These are phyloP conservation scores for Pandemis corylana DNA, from an alignment of 2,888 invertebrate genomes.

Conservation along the genomic window DNA sequence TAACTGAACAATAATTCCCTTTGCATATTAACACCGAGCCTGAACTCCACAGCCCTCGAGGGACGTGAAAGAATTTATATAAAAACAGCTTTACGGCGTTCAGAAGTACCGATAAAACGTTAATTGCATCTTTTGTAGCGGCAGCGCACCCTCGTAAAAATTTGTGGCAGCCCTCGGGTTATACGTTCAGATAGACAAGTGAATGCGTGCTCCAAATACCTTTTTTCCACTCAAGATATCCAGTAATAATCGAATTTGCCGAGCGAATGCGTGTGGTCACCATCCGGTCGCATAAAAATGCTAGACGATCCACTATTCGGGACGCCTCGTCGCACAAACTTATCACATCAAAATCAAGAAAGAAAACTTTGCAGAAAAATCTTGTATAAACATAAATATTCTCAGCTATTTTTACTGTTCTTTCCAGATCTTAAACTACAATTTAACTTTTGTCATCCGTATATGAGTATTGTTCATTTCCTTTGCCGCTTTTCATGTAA, in stretches of 20 bases:
- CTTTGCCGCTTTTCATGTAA: not conserved
- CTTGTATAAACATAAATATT: too few species aligned
- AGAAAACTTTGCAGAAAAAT: too few species aligned
- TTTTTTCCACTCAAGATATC: not conserved
- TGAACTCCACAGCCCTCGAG: slow-evolving; percentile 3
- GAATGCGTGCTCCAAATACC: slow-evolving; percentile 12
- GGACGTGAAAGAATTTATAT: slow-evolving; percentile 33
- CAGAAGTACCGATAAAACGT: slow-evolving; percentile 38
- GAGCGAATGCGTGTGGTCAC: not conserved
- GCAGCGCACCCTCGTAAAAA: slow-evolving; percentile 35
- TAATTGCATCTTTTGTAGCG: slow-evolving; percentile 41
- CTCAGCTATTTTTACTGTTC: too few species aligned
- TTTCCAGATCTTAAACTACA: too few species aligned
- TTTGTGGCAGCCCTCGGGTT: slow-evolving; percentile 30
- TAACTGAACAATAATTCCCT: slow-evolving; percentile 25
- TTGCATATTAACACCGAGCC: slow-evolving; percentile 27
- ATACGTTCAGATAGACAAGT: slow-evolving; percentile 8
- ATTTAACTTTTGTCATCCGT: not conserved
- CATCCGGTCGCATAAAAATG: not conserved
- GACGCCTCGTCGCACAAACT: not conserved
- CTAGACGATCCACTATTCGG: not conserved
- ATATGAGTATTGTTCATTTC: not conserved
- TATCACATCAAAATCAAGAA: too few species aligned
- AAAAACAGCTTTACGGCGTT: slow-evolving; percentile 29
- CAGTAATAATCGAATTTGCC: slow-evolving; percentile 1